phyloP scores from a whole-genome alignment of 2,888 invertebrate genomes.

The Drosophila prostipennis region DNA sequence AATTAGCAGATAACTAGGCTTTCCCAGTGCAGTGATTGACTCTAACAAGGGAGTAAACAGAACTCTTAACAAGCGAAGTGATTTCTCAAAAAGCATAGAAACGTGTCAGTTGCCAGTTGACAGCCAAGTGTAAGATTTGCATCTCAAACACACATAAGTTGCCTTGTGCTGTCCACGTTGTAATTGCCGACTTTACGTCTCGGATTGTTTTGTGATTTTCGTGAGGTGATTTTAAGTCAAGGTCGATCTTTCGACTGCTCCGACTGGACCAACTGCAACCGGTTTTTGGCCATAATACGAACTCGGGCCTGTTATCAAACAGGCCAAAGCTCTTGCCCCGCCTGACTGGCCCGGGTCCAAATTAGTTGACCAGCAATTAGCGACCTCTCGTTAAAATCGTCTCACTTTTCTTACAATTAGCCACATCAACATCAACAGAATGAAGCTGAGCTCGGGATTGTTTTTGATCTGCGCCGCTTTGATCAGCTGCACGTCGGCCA shows the following conservation, averaged over 20 bases:
- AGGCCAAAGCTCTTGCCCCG: slow-evolving; percentile 30
- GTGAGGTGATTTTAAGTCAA: slow-evolving; percentile 57
- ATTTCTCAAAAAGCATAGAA: background rate
- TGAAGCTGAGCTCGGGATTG: slow-evolving; percentile 54
- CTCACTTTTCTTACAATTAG: slow-evolving; percentile 34
- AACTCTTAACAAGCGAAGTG: slow-evolving; percentile 1
- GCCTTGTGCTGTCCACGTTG: slow-evolving; percentile 2
- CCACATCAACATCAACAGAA: slow-evolving; percentile 24
- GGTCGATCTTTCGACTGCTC: slow-evolving; percentile 59
- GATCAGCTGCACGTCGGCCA: slow-evolving; percentile 55
- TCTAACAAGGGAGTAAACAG: slow-evolving; percentile 5
- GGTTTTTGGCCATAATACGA: slow-evolving; percentile 47
- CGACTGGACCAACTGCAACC: slow-evolving; percentile 50
- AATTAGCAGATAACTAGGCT: slow-evolving; percentile 20
- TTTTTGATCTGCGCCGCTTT: slow-evolving; percentile 51
- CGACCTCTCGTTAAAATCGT: slow-evolving; percentile 35
- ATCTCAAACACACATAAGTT: background rate
- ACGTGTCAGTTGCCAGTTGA: background rate
- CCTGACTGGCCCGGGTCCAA: slow-evolving; percentile 19
- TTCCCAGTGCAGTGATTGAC: background rate
- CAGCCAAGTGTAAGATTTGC: background rate
- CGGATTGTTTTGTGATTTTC: slow-evolving; percentile 13
- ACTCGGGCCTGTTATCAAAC: slow-evolving; percentile 29
- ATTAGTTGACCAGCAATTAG: slow-evolving; percentile 57
- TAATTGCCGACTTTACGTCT: slow-evolving; percentile 9